phyloP scores from a whole-genome alignment of 2,888 invertebrate genomes.

The Leucophenga montana region DNA sequence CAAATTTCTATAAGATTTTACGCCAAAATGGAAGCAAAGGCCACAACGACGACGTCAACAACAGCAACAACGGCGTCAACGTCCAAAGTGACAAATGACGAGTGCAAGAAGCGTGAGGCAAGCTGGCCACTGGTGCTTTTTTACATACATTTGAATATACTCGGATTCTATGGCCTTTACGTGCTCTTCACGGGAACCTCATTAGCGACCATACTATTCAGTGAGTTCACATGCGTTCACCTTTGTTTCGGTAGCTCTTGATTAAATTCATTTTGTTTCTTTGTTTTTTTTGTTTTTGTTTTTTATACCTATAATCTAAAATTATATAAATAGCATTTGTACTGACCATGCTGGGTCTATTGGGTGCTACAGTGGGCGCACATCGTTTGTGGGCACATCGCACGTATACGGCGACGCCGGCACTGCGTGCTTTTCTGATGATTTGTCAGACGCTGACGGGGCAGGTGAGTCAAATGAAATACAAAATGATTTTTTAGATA shows the following conservation, averaged over 20 bases:
- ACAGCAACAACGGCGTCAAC: background rate
- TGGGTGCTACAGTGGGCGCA: slow-evolving; percentile 92
- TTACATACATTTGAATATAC: slow-evolving; percentile 82
- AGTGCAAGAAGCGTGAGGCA: slow-evolving; percentile 76
- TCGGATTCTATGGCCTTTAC: slow-evolving; percentile 80
- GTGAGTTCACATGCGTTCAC: slow-evolving; percentile 74
- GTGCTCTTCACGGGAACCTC: slow-evolving; percentile 77
- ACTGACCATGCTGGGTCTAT: slow-evolving; percentile 78
- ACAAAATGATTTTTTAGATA: no score
- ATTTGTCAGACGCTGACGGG: slow-evolving; percentile 89
- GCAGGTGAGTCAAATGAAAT: slow-evolving; percentile 78
- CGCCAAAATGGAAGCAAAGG: background rate
- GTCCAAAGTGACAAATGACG: slow-evolving; percentile 32
- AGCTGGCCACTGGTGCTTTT: slow-evolving; percentile 84
- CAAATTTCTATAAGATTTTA: background rate
- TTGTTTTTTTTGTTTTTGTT: slow-evolving; percentile 74
- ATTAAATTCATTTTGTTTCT: slow-evolving; percentile 74
- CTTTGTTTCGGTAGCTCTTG: slow-evolving; percentile 15
- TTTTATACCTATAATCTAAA: no score
- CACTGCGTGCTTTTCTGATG: slow-evolving; percentile 84
- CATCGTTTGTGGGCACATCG: slow-evolving; percentile 95
- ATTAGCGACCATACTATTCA: slow-evolving; percentile 77
- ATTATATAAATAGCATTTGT: slow-evolving; percentile 76
- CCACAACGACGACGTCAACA: background rate
- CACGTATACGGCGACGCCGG: slow-evolving; percentile 83